Base-by-base conservation (phyloP, 1,140 invertebrate genomes). In the Pinna nobilis region DNA sequence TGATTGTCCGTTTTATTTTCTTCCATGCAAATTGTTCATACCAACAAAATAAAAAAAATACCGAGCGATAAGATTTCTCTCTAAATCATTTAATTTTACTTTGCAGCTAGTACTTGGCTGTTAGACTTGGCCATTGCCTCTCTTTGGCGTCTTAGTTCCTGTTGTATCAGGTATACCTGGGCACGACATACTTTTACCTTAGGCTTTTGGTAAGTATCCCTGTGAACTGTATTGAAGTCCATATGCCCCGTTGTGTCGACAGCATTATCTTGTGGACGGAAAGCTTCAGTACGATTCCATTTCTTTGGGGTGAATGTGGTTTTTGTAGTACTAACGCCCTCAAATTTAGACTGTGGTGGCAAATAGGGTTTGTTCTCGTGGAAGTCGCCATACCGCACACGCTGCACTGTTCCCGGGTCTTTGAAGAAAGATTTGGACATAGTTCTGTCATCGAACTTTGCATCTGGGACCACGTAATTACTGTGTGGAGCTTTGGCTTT, bases 341-440 rank as follows among this genome's bases (percentile, higher is more conserved):
- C 75, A 73, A 85, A 87, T 32, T 82, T 80, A 0, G 73, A 30
- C 55, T 76, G 44, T 3, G 82, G 83, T 11, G 82, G 82, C 18
- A 86, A 32, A 64, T 84, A 85, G 0, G 80, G 81, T 20, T 67
- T 63, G 74, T 82, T 83, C 50, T 85, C 84, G 49, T 87, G 84
- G 73, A 86, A 86, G 55, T 87, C 84, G 13, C 86, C 84, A 61
- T 82, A 84, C 47, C 84, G 35, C 5, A 79, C 55, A 9, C 84
- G 50, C 13, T 74, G 72, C 13, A 74, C 59, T 3, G 79, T 37
- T 5, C 76, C 78, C 80, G 82, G 85, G 66, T 85, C 78, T 57
- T 80, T 75, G 70, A 85, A 84, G 68, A 87, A 86, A 30, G 84
- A 78, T 23, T 82, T 82, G 63, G 74, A 81, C 47, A 70, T 84